These are phyloP conservation scores for Hepsetus odoe DNA, from an alignment of 2,113 vertebrate species.

Conservation along the genomic window DNA sequence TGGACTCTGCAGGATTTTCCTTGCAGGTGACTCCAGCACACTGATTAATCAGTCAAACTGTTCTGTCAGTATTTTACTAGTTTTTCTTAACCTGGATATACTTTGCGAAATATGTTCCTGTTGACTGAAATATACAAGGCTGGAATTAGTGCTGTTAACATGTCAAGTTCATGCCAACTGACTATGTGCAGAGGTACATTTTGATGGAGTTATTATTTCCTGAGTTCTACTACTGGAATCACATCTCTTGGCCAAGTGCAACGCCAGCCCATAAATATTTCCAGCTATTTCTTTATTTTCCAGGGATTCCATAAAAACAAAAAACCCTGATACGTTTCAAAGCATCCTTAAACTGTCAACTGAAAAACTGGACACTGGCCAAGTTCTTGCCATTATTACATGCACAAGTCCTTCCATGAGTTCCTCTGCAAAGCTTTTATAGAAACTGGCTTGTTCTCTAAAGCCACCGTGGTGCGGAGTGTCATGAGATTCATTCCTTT, in stretches of 20 bases:
- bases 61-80: constrained; percentile 10
- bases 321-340: background rate
- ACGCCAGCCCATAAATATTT: background rate
- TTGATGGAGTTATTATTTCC: background rate
- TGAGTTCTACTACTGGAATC: background rate
- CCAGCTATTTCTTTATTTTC: background rate
- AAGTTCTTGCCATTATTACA: constrained; percentile 6
- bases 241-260: background rate
- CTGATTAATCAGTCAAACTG: constrained; percentile 35
- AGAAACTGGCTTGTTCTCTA: constrained; percentile 64
- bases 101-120: background rate
- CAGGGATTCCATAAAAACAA: background rate
- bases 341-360: background rate
- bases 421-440: constrained; percentile 58
- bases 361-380: constrained; percentile 28
- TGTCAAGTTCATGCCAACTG: background rate
- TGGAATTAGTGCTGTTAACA: background rate
- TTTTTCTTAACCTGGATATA: constrained; percentile 26
- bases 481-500: constrained; percentile 47
- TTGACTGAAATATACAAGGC: background rate
- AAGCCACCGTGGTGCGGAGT: constrained; percentile 55
- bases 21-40: constrained; percentile 52
- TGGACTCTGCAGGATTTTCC: constrained; percentile 52
- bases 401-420: constrained; percentile 62
- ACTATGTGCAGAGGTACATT: background rate